Evolutionary conservation across 1,140 invertebrate species (phyloP).

Genomic region (Zaprionus nigranus): DNA sequence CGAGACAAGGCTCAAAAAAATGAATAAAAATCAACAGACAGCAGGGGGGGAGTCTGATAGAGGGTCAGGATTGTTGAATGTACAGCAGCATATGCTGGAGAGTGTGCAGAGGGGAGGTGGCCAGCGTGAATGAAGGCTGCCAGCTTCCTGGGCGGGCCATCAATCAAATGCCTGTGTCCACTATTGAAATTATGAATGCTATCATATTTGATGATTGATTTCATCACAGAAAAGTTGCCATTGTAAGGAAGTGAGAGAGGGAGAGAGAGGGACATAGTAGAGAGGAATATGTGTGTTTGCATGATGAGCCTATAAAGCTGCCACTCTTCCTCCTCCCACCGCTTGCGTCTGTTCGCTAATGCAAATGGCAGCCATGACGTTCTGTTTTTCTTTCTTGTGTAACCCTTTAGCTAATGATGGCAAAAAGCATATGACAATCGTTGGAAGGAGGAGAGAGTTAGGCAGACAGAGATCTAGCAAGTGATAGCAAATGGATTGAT

Average conservation of each 20-base stretch:
- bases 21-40: constrained; percentile 64
- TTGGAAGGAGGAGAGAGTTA: background rate
- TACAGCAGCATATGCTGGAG: constrained; percentile 8
- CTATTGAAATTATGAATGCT: constrained; percentile 79
- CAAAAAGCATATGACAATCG: constrained; percentile 64
- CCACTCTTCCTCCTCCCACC: background rate
- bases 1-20: constrained; percentile 58
- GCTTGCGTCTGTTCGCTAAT: constrained; percentile 42
- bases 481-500: constrained; percentile 51
- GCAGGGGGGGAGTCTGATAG: background rate
- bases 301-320: constrained; percentile 57
- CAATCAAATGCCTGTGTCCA: constrained; percentile 74
- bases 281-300: constrained; percentile 34
- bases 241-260: constrained; percentile 18
- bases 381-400: constrained; percentile 71
- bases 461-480: constrained; percentile 14
- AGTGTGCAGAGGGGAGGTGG: background rate
- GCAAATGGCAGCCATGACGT: constrained; percentile 74
- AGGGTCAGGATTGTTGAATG: background rate
- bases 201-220: constrained; percentile 81
- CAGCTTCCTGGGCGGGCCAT: constrained; percentile 58
- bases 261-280: background rate
- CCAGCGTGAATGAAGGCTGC: constrained; percentile 4
- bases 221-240: constrained; percentile 57
- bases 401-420: constrained; percentile 79